These are phyloP conservation scores for Morus bassanus DNA, from an alignment of 2,797 vertebrate species.

Conservation along the genomic window DNA sequence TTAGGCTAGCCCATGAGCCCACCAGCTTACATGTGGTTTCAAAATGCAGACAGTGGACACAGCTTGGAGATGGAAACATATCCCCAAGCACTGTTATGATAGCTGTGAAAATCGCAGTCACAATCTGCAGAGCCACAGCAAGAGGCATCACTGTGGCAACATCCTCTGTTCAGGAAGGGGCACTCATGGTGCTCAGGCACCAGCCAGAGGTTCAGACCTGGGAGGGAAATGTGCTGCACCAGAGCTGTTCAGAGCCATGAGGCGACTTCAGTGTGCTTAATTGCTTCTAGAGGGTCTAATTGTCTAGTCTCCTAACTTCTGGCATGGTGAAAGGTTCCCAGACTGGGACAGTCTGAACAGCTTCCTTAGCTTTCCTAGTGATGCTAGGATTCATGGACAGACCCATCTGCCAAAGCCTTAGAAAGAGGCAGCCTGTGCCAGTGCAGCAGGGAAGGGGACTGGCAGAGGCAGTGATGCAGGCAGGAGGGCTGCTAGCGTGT, in stretches of 20 bases:
- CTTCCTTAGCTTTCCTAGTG: not conserved
- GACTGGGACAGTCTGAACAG: not conserved
- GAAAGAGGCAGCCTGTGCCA: not conserved
- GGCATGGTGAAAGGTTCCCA: not conserved
- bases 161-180: not conserved
- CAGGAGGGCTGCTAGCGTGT: too few species aligned
- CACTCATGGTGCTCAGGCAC: not conserved
- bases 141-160: not conserved
- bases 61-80: not conserved
- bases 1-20: not conserved
- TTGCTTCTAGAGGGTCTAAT: not conserved
- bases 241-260: not conserved
- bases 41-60: not conserved
- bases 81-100: not conserved
- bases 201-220: not conserved
- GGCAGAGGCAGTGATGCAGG: not conserved
- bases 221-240: not conserved
- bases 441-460: not conserved
- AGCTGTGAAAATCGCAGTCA: not conserved
- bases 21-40: slow-evolving; percentile 22
- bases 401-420: not conserved
- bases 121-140: not conserved
- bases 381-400: not conserved
- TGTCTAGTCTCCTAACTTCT: not conserved
- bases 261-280: not conserved